These are phyloP conservation scores for Lutraria rhynchaena DNA, from an alignment of 1,140 invertebrate species.

Conservation along the genomic window DNA sequence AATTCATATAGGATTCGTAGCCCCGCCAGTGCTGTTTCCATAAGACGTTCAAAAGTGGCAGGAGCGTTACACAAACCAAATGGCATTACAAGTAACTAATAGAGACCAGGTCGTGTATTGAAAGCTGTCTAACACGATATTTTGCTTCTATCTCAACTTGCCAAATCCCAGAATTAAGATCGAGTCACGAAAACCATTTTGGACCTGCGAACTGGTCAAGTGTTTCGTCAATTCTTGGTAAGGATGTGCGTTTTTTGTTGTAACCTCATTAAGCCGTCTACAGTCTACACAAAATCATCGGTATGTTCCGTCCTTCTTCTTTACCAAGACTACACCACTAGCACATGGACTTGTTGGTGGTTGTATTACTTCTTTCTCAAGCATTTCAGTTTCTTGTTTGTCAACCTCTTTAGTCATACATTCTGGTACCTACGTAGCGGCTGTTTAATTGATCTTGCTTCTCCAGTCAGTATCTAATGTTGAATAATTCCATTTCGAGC, in stretches of 20 bases:
- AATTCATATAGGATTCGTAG: too few species aligned
- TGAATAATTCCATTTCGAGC: constrained; percentile 45
- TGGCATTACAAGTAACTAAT: too few species aligned
- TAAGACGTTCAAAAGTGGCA: too few species aligned
- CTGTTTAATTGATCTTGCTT: constrained; percentile 37
- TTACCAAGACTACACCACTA: constrained; percentile 70
- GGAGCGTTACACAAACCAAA: too few species aligned
- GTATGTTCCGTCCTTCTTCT: constrained; percentile 68
- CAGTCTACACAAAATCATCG: constrained; percentile 73
- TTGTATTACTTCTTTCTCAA: constrained; percentile 49
- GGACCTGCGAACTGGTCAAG: constrained; percentile 29
- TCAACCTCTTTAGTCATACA: constrained; percentile 19
- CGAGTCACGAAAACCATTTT: constrained; percentile 23
- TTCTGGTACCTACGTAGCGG: constrained; percentile 12
- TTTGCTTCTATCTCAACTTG: constrained; percentile 40
- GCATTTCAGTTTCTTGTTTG: constrained; percentile 49
- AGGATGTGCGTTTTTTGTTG: constrained; percentile 53
- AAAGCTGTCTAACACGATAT: too few species aligned
- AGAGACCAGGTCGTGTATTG: too few species aligned
- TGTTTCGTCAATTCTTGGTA: constrained; percentile 57
- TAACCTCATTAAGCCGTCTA: constrained; percentile 66
- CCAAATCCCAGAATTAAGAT: constrained; percentile 26
- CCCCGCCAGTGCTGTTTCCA: too few species aligned
- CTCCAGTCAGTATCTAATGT: constrained; percentile 52
- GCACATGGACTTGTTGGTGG: constrained; percentile 66